These are phyloP conservation scores for Deilephila elpenor DNA, from an alignment of 2,888 invertebrate species.

Conservation along the genomic window DNA sequence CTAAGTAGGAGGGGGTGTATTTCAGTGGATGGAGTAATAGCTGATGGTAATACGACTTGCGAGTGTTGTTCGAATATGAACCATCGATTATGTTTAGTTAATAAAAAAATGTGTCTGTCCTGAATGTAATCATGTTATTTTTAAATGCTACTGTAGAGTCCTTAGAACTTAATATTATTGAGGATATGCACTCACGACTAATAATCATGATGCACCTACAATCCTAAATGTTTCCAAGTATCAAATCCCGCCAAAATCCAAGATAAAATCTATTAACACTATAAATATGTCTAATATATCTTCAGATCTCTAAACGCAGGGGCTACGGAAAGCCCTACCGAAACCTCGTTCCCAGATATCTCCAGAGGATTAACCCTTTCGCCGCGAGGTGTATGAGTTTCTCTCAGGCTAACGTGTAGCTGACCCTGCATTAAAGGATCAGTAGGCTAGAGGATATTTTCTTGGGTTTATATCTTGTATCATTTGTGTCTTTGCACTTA, in stretches of 20 bases:
- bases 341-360: slow-evolving; percentile 4
- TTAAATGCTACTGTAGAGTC: too few relatives aligned
- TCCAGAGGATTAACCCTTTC: slow-evolving; percentile 5
- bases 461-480: too few relatives aligned
- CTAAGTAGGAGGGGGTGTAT: background rate
- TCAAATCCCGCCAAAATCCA: background rate
- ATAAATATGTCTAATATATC: background rate
- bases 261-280: slow-evolving; percentile 5
- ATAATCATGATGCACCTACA: too few relatives aligned
- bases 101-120: too few relatives aligned
- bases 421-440: background rate
- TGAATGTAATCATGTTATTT: too few relatives aligned
- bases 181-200: too few relatives aligned
- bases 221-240: background rate
- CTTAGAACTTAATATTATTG: too few relatives aligned
- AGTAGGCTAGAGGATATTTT: too few relatives aligned
- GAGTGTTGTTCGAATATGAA: too few relatives aligned
- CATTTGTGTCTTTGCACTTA: too few relatives aligned
- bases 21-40: background rate
- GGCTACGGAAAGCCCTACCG: background rate
- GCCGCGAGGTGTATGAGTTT: background rate
- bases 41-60: background rate
- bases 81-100: too few relatives aligned
- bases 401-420: background rate
- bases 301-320: background rate